Evolutionary conservation across 2,113 vertebrate species (phyloP), one percentile per base, ranked within the genome.

Genomic region (Myxocyprinus asiaticus): DNA sequence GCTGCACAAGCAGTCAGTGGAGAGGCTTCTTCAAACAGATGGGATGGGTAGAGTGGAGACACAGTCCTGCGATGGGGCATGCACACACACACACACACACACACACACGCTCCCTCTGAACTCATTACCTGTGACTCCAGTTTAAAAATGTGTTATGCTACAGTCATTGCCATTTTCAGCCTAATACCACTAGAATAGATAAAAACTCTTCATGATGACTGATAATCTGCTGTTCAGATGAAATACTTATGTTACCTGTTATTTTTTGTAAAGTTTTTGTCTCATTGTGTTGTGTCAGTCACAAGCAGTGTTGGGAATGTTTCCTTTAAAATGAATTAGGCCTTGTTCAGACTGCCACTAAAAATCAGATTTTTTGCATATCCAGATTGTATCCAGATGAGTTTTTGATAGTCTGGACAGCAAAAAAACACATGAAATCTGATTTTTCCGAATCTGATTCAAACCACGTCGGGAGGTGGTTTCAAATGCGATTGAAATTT

Each of bases 21-120:
- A 80, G 63, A 67, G 58, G 50, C 70, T 80, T 64, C 59, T 66
- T 66, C 62, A 73, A 11, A 59, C n/a, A 65, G 12, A 79, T 61
- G 48, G 47, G 61, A 76, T 76, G 48, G 72, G 17, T 63, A 44
- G 61, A 65, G 61, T 65, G 50, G 48, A 65, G 14, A 56, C 9
- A 11, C 12, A 17, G 42, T 48, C 58, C 12, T 42, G 17, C 11
- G 42, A 68, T 5, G n/a, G 76, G 53, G 7, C 45, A 65, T 14
- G 45, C 62, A 74, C 12, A 42, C 15, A 73, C 10, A 58, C 62
- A 14, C 14, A 22, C 62, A 47, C 15, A 14, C 64, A 33, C 22
- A 33, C 22, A 33, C 22, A 1, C 22, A 1, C 22, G 22, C 22
- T 33, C 22, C 22, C 22, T 68, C 14, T 59, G 9, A 68, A 61